phyloP scores from a whole-genome alignment of 2,888 invertebrate species.

The Drymonia ruficornis region DNA sequence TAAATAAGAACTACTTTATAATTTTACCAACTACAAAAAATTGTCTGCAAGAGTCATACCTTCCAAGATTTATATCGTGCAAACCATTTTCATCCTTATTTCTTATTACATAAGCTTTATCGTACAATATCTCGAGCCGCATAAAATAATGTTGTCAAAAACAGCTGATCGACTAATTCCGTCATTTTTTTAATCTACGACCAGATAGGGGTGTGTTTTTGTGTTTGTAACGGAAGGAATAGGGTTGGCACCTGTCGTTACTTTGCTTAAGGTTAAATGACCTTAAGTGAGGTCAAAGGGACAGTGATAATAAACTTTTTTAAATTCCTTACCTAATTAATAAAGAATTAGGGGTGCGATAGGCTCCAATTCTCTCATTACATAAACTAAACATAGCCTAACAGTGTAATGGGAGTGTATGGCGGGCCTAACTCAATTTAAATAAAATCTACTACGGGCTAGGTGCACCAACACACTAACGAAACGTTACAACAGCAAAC shows the following conservation, averaged over 20 bases:
- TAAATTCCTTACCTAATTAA: background rate
- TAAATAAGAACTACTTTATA: constrained; percentile 8
- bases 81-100: constrained; percentile 12
- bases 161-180: constrained; percentile 45
- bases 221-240: constrained; percentile 46
- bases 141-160: constrained; percentile 15
- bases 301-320: background rate
- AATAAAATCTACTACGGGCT: too few relatives aligned
- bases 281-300: constrained; percentile 6
- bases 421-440: too few relatives aligned
- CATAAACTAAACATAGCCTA: too few relatives aligned
- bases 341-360: too few relatives aligned
- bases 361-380: too few relatives aligned
- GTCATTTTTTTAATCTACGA: constrained; percentile 30
- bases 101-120: fast-evolving
- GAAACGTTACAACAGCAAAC: too few relatives aligned
- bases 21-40: constrained; percentile 6
- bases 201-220: constrained; percentile 43
- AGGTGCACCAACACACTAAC: too few relatives aligned
- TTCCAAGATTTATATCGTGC: constrained; percentile 1
- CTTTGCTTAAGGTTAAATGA: constrained; percentile 31
- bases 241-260: constrained; percentile 35
- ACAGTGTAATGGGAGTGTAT: too few relatives aligned
- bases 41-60: constrained; percentile 11
- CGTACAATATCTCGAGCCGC: background rate